Evolutionary conservation across 2,797 vertebrate genomes (phyloP).

Genomic region (Gallinago stenura): DNA sequence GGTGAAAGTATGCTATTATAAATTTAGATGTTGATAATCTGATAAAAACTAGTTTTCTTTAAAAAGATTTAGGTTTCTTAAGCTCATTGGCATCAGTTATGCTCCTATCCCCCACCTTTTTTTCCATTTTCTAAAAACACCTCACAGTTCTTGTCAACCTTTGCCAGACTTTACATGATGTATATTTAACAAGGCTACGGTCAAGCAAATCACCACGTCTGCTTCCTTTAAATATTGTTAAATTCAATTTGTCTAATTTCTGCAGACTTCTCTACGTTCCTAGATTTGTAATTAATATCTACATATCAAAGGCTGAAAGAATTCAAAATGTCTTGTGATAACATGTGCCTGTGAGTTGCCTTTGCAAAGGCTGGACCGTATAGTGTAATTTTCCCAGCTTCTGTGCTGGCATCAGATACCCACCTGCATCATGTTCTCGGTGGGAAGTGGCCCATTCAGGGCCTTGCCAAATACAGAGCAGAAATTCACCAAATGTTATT

Average conservation of each 20-base stretch:
- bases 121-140: neutral
- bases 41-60: neutral
- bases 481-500: neutral
- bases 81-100: neutral
- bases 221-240: neutral
- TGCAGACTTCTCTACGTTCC: neutral
- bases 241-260: neutral
- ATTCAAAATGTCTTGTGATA: neutral
- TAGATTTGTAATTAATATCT: neutral
- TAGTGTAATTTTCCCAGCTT: neutral
- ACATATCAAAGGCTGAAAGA: neutral
- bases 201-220: neutral
- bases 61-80: neutral
- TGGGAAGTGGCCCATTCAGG: neutral
- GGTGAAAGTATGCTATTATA: too few relatives aligned
- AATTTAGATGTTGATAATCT: neutral
- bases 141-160: neutral
- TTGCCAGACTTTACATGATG: neutral
- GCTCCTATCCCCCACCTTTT: neutral
- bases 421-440: fast-evolving
- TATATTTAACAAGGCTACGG: neutral
- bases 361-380: neutral
- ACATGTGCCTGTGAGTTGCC: fast-evolving
- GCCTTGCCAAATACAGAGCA: neutral
- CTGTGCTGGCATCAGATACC: neutral